phyloP scores from a whole-genome alignment of 2,888 invertebrate species.

The Chirona hameri region DNA sequence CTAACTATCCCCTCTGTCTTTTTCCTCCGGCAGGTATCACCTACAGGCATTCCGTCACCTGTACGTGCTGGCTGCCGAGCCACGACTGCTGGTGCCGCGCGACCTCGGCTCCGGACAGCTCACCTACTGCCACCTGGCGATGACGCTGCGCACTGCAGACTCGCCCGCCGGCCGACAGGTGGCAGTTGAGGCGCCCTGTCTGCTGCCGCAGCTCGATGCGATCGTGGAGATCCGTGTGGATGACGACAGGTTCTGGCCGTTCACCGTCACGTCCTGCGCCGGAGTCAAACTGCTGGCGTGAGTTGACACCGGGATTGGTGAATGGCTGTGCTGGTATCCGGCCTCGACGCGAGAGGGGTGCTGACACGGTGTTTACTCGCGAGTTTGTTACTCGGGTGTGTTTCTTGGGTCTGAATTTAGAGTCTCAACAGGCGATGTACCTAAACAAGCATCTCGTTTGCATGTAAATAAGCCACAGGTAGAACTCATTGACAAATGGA shows the following conservation, averaged over 20 bases:
- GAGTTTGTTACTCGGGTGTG: too few species aligned
- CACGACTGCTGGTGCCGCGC: conserved; percentile 78
- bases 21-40: conserved; percentile 67
- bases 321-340: conserved; percentile 54
- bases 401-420: too few species aligned
- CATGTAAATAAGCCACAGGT: too few species aligned
- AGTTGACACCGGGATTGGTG: conserved; percentile 85
- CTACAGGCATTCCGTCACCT: conserved; percentile 94
- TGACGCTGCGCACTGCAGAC: conserved; percentile 43
- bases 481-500: too few species aligned
- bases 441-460: too few species aligned
- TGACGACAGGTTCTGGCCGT: conserved; percentile 84
- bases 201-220: conserved; percentile 74
- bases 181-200: conserved; percentile 72
- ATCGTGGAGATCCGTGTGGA: conserved; percentile 61
- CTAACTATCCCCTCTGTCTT: too few species aligned
- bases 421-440: too few species aligned
- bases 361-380: too few species aligned
- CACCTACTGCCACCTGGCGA: conserved; percentile 75
- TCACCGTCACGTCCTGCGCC: not conserved
- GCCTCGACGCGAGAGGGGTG: too few species aligned
- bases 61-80: conserved; percentile 90
- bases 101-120: conserved; percentile 75
- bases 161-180: conserved; percentile 49
- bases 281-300: conserved; percentile 52